Evolutionary conservation across 2,888 invertebrate genomes (phyloP), one percentile per base, ranked within the genome.

Genomic region (Timema cristinae): DNA sequence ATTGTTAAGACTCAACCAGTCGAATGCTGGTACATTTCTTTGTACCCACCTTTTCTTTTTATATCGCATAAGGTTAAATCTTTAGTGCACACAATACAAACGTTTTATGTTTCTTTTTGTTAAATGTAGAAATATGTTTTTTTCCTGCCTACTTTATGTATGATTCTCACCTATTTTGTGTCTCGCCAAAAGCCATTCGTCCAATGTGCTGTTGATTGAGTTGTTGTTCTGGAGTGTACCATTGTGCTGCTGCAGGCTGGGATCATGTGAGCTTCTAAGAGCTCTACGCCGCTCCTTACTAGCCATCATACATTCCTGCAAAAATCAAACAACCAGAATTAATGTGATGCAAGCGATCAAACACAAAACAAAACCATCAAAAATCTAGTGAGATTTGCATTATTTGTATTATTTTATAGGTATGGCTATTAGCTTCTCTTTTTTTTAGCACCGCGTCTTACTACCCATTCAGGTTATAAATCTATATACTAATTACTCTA

Each of bases 211-310:
- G 82, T 80, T 68, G 82, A 82, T 75, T 81, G 78, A 56, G 82
- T 71, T 72, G 50, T 70, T 72, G 67, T 73, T 74, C 50, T 54
- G 70, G 13, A 56, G 67, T 61, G 67, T 70, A 56, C 71, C 71
- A 32, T 67, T 56, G 52, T 69, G 72, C 71, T 67, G 66, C 63
- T 67, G 72, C 70, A 73, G 75, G 61, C 78, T 77, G 73, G 81
- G 82, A 59, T 82, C 82, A 75, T 84, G 84, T 11, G 85, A 84
- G 75, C 82, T 81, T 73, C 86, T 81, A 51, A 89, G 80, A 7
- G 87, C 87, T 77, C 84, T 84, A 71, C 89, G 82, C 66, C 89
- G 83, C 78, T 88, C 88, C 79, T 89, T 89, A 76, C 89, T 89
- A 76, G 85, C 86, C 78, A 86, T 80, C 76, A 86, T 87, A 78